These are phyloP conservation scores for Imbricaverruca yamaguchii DNA, from an alignment of 2,888 invertebrate genomes.

Conservation along the genomic window DNA sequence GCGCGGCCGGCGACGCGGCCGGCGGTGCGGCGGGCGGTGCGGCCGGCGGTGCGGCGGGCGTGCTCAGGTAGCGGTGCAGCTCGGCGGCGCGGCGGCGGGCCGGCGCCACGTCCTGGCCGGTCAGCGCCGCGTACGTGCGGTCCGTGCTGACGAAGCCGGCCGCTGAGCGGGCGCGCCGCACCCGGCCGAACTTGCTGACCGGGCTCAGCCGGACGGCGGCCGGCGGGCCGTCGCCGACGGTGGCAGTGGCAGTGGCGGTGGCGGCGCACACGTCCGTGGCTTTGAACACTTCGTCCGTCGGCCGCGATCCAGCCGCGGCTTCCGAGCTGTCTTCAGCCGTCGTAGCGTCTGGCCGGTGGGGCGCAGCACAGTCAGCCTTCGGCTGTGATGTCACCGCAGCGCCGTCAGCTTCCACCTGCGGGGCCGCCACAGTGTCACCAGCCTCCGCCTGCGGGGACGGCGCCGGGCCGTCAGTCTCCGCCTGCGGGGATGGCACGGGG, in stretches of 20 bases:
- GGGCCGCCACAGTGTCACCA: too few relatives aligned
- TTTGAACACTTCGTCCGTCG: neutral
- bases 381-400: neutral
- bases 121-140: conserved; percentile 13
- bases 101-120: neutral
- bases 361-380: neutral
- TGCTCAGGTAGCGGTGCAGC: neutral
- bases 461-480: neutral
- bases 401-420: neutral
- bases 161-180: conserved; percentile 9
- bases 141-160: conserved; percentile 12
- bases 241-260: neutral
- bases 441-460: neutral
- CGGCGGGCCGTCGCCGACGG: neutral
- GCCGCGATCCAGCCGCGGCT: neutral
- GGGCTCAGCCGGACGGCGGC: neutral
- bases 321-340: neutral
- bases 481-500: neutral
- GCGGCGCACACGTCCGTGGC: neutral
- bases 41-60: neutral
- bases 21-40: too few relatives aligned
- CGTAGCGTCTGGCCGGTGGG: neutral
- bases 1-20: too few relatives aligned
- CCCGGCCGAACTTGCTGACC: conserved; percentile 12
- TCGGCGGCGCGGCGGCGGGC: conserved; percentile 10